Percentiles rank a stretch among this genome's conserved stretches.
These are phyloP conservation scores for Epinotia demarniana DNA, from an alignment of 2,888 invertebrate genomes.

Conservation along the genomic window DNA sequence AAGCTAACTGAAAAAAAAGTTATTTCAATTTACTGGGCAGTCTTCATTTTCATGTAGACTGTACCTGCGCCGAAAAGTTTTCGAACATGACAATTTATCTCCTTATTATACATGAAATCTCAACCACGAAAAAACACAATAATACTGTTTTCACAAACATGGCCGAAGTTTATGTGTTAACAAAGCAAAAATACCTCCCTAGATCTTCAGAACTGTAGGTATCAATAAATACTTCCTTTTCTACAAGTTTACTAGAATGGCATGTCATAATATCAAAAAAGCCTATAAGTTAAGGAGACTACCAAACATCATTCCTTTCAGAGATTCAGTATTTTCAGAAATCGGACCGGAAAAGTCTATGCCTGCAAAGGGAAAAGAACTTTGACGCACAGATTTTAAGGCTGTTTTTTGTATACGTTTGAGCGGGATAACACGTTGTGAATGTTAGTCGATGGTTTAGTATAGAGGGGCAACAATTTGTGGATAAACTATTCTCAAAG, in stretches of 20 bases:
- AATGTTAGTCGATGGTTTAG: not conserved
- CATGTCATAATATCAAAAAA: not conserved
- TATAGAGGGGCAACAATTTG: not conserved
- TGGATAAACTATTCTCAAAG: not conserved
- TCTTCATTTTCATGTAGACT: not conserved
- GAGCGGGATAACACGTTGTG: not conserved
- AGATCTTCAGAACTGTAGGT: conserved; percentile 13
- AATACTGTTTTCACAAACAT: not conserved
- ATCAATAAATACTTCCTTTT: conserved; percentile 20
- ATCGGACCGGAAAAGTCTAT: not conserved
- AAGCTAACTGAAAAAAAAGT: no score
- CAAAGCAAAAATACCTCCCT: not conserved
- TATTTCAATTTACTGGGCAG: no score
- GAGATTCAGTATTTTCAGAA: not conserved
- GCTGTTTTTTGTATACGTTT: not conserved
- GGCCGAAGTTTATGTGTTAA: not conserved
- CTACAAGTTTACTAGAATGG: conserved; percentile 3
- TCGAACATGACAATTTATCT: not conserved
- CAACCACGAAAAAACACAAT: conserved; percentile 9
- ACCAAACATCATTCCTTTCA: not conserved
- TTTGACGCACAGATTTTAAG: not conserved
- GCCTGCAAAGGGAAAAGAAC: no score
- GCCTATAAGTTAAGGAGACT: not conserved
- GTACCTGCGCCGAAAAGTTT: not conserved
- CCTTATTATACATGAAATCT: not conserved